Base-by-base conservation (phyloP, 2,888 invertebrate species). In the Stenodema calcarata region DNA sequence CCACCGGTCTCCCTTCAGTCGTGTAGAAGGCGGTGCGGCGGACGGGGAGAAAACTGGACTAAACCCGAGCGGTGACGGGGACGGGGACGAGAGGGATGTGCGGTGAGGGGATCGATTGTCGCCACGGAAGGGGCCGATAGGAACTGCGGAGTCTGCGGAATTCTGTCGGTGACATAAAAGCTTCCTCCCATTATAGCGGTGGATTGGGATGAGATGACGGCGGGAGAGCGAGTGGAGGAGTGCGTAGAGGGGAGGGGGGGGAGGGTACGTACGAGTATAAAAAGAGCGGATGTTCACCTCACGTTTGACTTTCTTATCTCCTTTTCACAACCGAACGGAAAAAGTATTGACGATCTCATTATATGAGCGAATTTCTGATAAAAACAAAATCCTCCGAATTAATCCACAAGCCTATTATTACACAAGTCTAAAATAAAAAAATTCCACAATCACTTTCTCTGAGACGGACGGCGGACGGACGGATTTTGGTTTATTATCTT, bases 151-250 rank as follows among this genome's bases (percentile, higher is more conserved):
- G 78, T 78, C 78, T 78, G 78, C 78, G 78, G 78, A 62, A 78
- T 78, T 78, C 78, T 78, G 78, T 78, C 78, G 41, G 78, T 78
- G 78, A 78, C 78, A 78, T 78, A 78, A 78, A 78, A 78, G 78
- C 42, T 27, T 44, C 78, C 78, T 73, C 73, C 73, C 73, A 73
- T 73, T 73, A 73, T 73, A 73, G 73, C 41, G 30, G 62, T 9
- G 62, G 62, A 62, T 0, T 7, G 54, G 54, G 54, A 18, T 12
- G 50, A 50, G 12, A 11, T 9, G 11, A 11, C 7, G 16, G 50
- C 3, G 16, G 50, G 50, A 50, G 18, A 3, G 18, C 23, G 23
- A 35, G 7, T 35, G 35, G 7, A 35, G 35, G 35, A 4, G 35
- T n/a, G n/a, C n/a, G 7, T 35, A 23, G 27, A 23, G 62, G 12